Evolutionary conservation across 2,888 invertebrate genomes (phyloP).

Genomic region (Argyresthia goedartella): DNA sequence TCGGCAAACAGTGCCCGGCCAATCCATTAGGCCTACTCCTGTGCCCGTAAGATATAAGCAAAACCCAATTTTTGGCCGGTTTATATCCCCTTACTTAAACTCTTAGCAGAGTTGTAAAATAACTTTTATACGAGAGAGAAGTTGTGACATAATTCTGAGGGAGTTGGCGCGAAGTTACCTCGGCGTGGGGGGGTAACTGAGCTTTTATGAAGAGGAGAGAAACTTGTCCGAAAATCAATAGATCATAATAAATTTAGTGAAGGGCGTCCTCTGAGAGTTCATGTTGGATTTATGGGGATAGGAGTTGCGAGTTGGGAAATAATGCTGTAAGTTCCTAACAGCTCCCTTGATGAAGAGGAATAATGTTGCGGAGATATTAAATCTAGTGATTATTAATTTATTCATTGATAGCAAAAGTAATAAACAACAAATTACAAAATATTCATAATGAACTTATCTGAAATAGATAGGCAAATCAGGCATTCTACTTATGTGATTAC

Average conservation of each 20-base stretch:
- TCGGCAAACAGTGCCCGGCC: neutral
- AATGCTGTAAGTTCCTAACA: constrained; percentile 1
- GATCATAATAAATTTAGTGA: constrained; percentile 44
- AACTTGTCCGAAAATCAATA: constrained; percentile 30
- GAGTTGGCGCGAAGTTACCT: constrained; percentile 25
- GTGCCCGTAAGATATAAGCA: neutral
- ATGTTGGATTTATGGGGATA: constrained; percentile 1
- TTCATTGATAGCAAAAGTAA: too few species aligned
- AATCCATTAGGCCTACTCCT: constrained; percentile 10
- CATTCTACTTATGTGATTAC: too few species aligned
- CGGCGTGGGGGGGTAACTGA: constrained; percentile 12
- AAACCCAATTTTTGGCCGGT: constrained; percentile 5
- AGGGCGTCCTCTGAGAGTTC: constrained; percentile 6
- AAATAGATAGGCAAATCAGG: too few species aligned
- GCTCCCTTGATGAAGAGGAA: neutral
- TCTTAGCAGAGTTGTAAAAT: constrained; percentile 51
- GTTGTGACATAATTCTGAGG: constrained; percentile 37
- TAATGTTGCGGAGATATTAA: neutral
- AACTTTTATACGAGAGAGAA: constrained; percentile 34
- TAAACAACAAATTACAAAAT: too few species aligned
- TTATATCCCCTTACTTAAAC: constrained; percentile 27
- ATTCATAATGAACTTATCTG: too few species aligned
- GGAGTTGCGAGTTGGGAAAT: constrained; percentile 1
- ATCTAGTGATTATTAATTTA: too few species aligned
- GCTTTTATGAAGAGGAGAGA: constrained; percentile 27